Conservation (phyloP, 2,888 invertebrate genomes). For the Rugalucina vietnamica region DNA sequence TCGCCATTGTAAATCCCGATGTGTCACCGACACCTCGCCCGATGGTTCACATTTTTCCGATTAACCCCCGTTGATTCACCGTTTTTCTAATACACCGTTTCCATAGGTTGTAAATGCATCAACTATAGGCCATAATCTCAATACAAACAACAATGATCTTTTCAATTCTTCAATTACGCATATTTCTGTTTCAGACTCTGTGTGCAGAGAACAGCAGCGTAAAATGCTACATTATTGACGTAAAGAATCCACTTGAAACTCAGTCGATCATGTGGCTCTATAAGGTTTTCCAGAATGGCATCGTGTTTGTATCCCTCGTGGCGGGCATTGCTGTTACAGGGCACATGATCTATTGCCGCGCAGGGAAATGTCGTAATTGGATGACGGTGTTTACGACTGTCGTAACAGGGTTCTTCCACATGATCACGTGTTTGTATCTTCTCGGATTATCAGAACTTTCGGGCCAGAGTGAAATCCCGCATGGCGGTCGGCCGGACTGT, state of each 20-base stretch:
- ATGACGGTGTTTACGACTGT: slow-evolving; percentile 21
- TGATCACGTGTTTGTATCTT: slow-evolving; percentile 38
- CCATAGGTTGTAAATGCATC: too few relatives aligned
- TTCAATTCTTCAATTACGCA: too few relatives aligned
- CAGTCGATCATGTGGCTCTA: slow-evolving; percentile 35
- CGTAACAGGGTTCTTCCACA: slow-evolving; percentile 45
- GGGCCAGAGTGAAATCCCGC: slow-evolving; percentile 14
- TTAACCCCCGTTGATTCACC: too few relatives aligned
- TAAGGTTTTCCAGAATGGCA: slow-evolving; percentile 39
- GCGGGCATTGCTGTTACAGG: slow-evolving; percentile 36
- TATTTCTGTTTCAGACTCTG: not conserved
- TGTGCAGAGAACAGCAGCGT: not conserved
- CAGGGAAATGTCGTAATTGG: slow-evolving; percentile 40
- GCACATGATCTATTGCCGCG: slow-evolving; percentile 35
- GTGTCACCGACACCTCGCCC: too few relatives aligned
- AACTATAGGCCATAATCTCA: too few relatives aligned
- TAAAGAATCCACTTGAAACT: not conserved
- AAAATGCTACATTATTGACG: not conserved
- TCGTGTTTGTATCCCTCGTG: slow-evolving; percentile 40
- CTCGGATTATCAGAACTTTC: slow-evolving; percentile 42
- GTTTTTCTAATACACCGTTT: too few relatives aligned
- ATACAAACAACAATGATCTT: too few relatives aligned
- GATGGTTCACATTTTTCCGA: too few relatives aligned
- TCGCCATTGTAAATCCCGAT: too few relatives aligned
- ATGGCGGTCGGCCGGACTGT: slow-evolving; percentile 36